phyloP scores from a whole-genome alignment of 1,140 invertebrate genomes.

The Scaptomyza hsui region DNA sequence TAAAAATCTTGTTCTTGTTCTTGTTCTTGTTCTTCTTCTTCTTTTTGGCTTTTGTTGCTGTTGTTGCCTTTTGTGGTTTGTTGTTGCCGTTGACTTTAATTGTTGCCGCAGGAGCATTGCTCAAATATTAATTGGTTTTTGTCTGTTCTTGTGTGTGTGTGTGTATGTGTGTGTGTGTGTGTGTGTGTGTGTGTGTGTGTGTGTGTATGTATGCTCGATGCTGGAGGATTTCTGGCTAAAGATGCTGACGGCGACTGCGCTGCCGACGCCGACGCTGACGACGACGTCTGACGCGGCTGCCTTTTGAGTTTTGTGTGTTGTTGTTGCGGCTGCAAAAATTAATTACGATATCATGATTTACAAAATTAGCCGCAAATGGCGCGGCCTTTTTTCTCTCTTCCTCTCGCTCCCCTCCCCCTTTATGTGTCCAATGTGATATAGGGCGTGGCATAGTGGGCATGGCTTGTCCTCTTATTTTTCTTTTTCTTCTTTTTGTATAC shows the following conservation, averaged over 20 bases:
- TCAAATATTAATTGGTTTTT: slow-evolving; percentile 82
- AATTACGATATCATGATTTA: slow-evolving; percentile 82
- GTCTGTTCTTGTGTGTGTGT: slow-evolving; percentile 7
- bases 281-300: slow-evolving; percentile 30
- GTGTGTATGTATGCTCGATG: slow-evolving; percentile 50
- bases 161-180: too few species aligned
- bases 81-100: slow-evolving; percentile 76
- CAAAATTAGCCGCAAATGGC: slow-evolving; percentile 81
- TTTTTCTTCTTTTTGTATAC: not conserved
- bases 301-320: slow-evolving; percentile 43
- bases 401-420: not conserved
- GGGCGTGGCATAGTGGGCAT: slow-evolving; percentile 21
- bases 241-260: slow-evolving; percentile 25
- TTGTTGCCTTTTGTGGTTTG: slow-evolving; percentile 29
- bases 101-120: slow-evolving; percentile 81
- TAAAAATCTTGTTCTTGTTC: slow-evolving; percentile 65
- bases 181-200: too few species aligned
- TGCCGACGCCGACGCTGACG: slow-evolving; percentile 15
- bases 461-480: not conserved
- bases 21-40: slow-evolving; percentile 17
- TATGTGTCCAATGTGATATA: slow-evolving; percentile 9
- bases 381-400: slow-evolving; percentile 49
- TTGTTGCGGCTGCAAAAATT: slow-evolving; percentile 76
- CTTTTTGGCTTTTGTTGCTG: slow-evolving; percentile 19
- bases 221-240: slow-evolving; percentile 71